Percentiles rank a stretch among this genome's conserved stretches.
Conservation (phyloP, 1,140 invertebrate species). For the Leptinotarsa lineolata region DNA sequence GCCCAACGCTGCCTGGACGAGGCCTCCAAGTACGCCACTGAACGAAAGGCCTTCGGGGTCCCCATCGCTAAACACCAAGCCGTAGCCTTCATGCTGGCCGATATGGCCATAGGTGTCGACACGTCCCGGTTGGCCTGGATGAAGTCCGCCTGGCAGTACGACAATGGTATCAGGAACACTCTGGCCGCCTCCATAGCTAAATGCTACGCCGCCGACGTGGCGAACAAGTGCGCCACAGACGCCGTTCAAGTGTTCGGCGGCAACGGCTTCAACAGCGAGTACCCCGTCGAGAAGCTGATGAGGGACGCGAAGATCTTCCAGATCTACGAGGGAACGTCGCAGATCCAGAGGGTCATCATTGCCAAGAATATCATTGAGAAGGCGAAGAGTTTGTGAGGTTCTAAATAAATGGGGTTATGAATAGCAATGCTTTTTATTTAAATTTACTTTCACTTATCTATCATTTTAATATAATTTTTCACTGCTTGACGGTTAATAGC, state of each 20-base stretch:
- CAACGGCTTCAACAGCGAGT: conserved; percentile 94
- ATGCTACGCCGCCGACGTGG: conserved; percentile 86
- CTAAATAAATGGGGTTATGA: not conserved
- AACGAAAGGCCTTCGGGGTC: conserved; percentile 91
- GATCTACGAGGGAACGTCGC: conserved; percentile 96
- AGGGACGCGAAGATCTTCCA: conserved; percentile 98
- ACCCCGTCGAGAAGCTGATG: conserved; percentile 98
- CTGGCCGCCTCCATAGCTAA: conserved; percentile 91
- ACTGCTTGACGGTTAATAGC: too few species aligned
- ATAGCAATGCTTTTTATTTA: too few species aligned
- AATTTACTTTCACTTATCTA: too few species aligned
- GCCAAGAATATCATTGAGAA: conserved; percentile 57
- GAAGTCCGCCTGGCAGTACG: conserved; percentile 84
- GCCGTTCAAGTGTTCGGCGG: conserved; percentile 96
- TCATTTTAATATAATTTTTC: too few species aligned
- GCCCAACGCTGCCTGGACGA: conserved; percentile 88
- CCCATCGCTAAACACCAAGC: conserved; percentile 84
- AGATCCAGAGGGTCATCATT: conserved; percentile 95
- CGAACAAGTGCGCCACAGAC: conserved; percentile 93
- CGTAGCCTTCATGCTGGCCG: conserved; percentile 90
- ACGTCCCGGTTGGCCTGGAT: conserved; percentile 81
- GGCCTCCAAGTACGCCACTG: conserved; percentile 86
- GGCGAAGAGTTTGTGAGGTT: not conserved
- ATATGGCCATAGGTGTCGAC: conserved; percentile 92
- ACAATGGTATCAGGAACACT: conserved; percentile 78